Evolutionary conservation across 37 sponge, comb jelly and placozoan species (phyloP).

Genomic region (Sycon ciliatum): DNA sequence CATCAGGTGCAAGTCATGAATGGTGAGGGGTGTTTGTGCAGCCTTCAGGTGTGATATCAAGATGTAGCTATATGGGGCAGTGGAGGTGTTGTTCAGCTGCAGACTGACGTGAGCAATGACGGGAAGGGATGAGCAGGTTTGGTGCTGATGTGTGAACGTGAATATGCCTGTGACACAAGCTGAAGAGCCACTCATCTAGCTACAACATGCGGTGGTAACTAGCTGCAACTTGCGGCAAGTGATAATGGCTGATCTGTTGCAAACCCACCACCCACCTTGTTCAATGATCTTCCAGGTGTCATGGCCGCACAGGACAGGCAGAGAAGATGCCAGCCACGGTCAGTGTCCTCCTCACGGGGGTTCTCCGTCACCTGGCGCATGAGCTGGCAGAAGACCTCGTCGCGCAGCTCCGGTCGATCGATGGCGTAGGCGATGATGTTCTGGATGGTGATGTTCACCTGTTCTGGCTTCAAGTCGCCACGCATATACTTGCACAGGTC

Average conservation of each 20-base stretch:
- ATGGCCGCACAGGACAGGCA: constrained; percentile 77
- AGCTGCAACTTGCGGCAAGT: too few relatives aligned
- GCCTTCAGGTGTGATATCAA: too few relatives aligned
- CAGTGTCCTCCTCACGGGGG: constrained; percentile 53
- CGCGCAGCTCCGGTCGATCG: constrained; percentile 78
- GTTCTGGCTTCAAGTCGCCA: constrained; percentile 71
- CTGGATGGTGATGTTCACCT: constrained; percentile 72
- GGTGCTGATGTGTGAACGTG: too few relatives aligned
- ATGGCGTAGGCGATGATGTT: constrained; percentile 87
- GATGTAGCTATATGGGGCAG: too few relatives aligned
- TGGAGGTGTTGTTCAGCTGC: too few relatives aligned
- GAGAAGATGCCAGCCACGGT: constrained; percentile 77
- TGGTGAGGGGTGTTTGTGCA: too few relatives aligned
- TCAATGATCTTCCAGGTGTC: constrained; percentile 76
- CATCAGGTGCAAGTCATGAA: too few relatives aligned
- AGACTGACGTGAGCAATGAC: too few relatives aligned
- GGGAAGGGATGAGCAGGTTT: too few relatives aligned
- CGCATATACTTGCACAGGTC: constrained; percentile 68
- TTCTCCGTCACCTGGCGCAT: constrained; percentile 82
- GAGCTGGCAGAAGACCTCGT: constrained; percentile 88
- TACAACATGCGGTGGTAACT: too few relatives aligned
- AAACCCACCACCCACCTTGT: constrained; percentile 45
- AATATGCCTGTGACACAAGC: too few relatives aligned
- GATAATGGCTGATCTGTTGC: neutral
- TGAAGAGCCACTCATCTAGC: too few relatives aligned